These are phyloP conservation scores for Protonemura montana DNA, from an alignment of 2,888 invertebrate species.

Conservation along the genomic window DNA sequence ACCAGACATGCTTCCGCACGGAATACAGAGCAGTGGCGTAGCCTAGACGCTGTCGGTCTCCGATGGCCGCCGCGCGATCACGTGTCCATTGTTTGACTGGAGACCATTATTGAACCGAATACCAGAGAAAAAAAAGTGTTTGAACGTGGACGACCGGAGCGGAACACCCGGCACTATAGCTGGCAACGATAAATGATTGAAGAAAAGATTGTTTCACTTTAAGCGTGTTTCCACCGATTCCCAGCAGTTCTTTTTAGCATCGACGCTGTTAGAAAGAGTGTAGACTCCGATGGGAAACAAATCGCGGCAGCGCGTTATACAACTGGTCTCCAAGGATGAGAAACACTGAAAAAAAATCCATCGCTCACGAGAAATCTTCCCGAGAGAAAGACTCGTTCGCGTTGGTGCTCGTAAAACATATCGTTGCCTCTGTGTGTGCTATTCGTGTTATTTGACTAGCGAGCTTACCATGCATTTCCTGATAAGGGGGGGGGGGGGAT, in stretches of 20 bases:
- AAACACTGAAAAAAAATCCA: constrained; percentile 2
- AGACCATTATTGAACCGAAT: not conserved
- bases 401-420: not conserved
- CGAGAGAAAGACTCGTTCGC: not conserved
- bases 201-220: constrained; percentile 12
- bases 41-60: not conserved
- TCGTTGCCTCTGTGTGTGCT: not conserved
- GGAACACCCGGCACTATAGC: constrained; percentile 8
- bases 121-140: not conserved
- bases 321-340: constrained; percentile 3
- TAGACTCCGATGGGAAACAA: not conserved
- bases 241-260: constrained; percentile 12
- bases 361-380: not conserved
- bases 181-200: constrained; percentile 7
- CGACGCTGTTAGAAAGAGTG: not conserved
- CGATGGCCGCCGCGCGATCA: not conserved
- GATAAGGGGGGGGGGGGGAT: not conserved
- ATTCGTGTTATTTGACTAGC: not conserved
- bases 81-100: not conserved
- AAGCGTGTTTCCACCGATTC: not conserved
- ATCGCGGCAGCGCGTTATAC: constrained; percentile 7
- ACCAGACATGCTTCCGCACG: not conserved
- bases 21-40: not conserved
- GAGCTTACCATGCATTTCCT: not conserved
- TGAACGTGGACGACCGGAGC: not conserved